Evolutionary conservation across 2,797 vertebrate species (phyloP).

Genomic region (Orestias chungarensis): DNA sequence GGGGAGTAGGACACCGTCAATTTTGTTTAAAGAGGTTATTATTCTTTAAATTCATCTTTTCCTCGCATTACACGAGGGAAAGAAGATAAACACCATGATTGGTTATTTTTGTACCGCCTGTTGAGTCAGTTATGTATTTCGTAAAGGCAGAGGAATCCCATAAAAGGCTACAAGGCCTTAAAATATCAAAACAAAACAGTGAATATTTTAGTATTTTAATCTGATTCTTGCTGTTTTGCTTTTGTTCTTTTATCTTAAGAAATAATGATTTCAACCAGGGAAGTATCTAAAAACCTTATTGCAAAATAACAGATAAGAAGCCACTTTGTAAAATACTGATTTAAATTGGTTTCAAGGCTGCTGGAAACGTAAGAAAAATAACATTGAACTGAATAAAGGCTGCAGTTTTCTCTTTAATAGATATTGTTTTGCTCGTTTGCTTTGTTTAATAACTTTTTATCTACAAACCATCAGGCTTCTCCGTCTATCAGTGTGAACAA

Average conservation of each 20-base stretch:
- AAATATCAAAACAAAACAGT: slow-evolving; percentile 20
- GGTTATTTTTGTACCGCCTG: slow-evolving; percentile 3
- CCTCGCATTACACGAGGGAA: neutral
- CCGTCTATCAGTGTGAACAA: slow-evolving; percentile 42
- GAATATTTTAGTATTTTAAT: slow-evolving; percentile 11
- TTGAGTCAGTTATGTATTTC: slow-evolving; percentile 17
- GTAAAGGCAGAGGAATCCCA: no score
- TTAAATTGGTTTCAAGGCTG: neutral
- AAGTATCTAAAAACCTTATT: neutral
- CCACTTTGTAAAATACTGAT: neutral
- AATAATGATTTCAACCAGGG: neutral
- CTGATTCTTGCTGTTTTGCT: slow-evolving; percentile 10
- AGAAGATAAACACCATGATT: neutral
- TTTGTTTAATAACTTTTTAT: slow-evolving; percentile 16
- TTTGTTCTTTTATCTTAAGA: no score
- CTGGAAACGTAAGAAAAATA: neutral
- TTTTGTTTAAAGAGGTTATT: neutral
- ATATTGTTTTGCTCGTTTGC: slow-evolving; percentile 9
- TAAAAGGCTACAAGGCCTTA: no score
- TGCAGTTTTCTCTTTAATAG: neutral
- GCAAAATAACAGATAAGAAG: neutral
- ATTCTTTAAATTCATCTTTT: slow-evolving; percentile 7
- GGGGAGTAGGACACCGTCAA: neutral
- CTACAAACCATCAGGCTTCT: slow-evolving; percentile 31
- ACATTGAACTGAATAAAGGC: slow-evolving; percentile 8